phyloP scores from a whole-genome alignment of 2,888 invertebrate genomes.

The Drosophila anceps region DNA sequence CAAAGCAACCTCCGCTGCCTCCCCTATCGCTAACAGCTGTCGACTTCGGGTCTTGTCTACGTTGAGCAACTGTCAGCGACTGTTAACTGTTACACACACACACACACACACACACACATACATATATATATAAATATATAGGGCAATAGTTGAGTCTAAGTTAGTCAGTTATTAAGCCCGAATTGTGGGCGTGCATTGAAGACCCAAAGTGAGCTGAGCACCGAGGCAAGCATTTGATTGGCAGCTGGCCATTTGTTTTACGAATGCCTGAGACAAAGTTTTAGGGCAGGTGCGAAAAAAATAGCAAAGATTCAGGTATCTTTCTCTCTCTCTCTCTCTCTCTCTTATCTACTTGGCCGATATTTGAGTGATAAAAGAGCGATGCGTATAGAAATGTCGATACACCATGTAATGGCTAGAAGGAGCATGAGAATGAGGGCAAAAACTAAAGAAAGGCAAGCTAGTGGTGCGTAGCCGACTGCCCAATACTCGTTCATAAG shows the following conservation, averaged over 20 bases:
- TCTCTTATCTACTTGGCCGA: slow-evolving; percentile 23
- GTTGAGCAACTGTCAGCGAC: slow-evolving; percentile 55
- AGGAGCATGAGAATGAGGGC: background rate
- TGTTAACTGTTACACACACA: slow-evolving; percentile 23
- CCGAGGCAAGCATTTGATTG: slow-evolving; percentile 64
- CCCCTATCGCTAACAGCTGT: background rate
- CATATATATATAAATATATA: background rate
- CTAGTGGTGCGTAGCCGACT: background rate
- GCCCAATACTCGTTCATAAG: background rate
- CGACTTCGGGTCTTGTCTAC: slow-evolving; percentile 1
- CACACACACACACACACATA: background rate
- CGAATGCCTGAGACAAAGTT: slow-evolving; percentile 12
- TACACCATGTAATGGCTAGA: slow-evolving; percentile 12
- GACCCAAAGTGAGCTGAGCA: background rate
- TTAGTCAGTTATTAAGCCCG: slow-evolving; percentile 45
- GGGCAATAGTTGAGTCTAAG: slow-evolving; percentile 21
- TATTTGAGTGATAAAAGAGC: slow-evolving; percentile 18
- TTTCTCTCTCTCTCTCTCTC: slow-evolving; percentile 24
- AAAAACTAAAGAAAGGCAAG: background rate
- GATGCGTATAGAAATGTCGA: slow-evolving; percentile 8
- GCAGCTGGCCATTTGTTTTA: slow-evolving; percentile 69
- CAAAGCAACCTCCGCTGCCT: background rate
- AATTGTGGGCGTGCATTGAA: slow-evolving; percentile 20
- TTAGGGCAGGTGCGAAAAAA: slow-evolving; percentile 5
- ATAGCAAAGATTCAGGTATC: slow-evolving; percentile 3